phyloP scores from a whole-genome alignment of 2,888 invertebrate genomes.

The Caradrina kadenii region DNA sequence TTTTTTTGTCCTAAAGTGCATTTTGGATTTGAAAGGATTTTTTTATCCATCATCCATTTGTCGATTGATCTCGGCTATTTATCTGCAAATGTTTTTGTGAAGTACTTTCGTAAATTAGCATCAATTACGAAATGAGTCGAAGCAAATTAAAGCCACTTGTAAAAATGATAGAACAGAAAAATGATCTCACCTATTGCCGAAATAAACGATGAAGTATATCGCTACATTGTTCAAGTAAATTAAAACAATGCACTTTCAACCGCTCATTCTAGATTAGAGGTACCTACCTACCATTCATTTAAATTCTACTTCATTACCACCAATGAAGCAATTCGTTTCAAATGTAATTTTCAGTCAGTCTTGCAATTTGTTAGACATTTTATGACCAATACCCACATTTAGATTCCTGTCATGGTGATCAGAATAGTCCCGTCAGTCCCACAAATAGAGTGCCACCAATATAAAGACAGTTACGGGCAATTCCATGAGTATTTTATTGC shows the following conservation, averaged over 20 bases:
- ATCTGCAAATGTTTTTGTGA: slow-evolving; percentile 5
- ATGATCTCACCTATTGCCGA: not conserved
- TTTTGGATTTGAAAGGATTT: slow-evolving; percentile 34
- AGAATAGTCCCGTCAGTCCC: slow-evolving; percentile 19
- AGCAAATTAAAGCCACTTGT: slow-evolving; percentile 7
- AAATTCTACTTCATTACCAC: slow-evolving; percentile 24
- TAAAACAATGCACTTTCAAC: slow-evolving; percentile 21
- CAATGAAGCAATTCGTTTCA: slow-evolving; percentile 40
- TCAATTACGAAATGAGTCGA: not conserved
- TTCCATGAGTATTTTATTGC: slow-evolving; percentile 42
- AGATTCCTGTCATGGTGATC: slow-evolving; percentile 37
- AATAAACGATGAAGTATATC: slow-evolving; percentile 28
- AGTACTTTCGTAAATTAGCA: not conserved
- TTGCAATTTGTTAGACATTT: slow-evolving; percentile 24
- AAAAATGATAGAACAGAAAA: slow-evolving; percentile 4
- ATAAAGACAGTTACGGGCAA: slow-evolving; percentile 36
- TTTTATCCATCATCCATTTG: slow-evolving; percentile 36
- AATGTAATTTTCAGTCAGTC: slow-evolving; percentile 20
- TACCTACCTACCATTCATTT: not conserved
- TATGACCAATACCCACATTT: slow-evolving; percentile 32
- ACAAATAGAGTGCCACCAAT: slow-evolving; percentile 48
- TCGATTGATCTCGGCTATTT: slow-evolving; percentile 7
- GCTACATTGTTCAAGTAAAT: slow-evolving; percentile 1
- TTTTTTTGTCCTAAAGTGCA: slow-evolving; percentile 44
- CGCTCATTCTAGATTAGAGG: slow-evolving; percentile 1